Evolutionary conservation across 2,797 vertebrate species (phyloP), one percentile per base, ranked within the genome.

Genomic region (Artibeus lituratus): DNA sequence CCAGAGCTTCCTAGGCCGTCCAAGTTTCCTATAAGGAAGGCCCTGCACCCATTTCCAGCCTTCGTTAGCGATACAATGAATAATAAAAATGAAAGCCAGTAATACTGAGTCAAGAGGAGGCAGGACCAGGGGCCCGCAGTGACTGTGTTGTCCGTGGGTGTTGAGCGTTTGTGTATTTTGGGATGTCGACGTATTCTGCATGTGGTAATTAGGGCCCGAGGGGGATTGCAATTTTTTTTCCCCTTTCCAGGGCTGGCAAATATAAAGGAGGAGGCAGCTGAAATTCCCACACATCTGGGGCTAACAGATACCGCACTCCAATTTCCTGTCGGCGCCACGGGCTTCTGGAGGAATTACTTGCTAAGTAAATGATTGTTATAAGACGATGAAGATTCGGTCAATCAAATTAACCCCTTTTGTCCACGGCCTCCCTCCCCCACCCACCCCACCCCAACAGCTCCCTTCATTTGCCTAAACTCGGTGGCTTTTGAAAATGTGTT

Each of bases 331-430:
- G 97, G 98, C 94, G 92, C 97, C 98, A 94, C 97, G 96, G 98
- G 89, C 97, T 98, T 98, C 98, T 98, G 95, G 97, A 78, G 93
- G 98, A 98, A 98, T 98, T 96, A 98, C 98, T 98, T 97, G 98
- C 98, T 98, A 98, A 99, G 98, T 98, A 98, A 99, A 98, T 98
- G 98, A 98, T 98, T 98, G 98, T 98, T 98, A 95, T 98, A 98
- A 98, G 97, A 97, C 98, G 97, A 97, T 97, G 98, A 98, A 98
- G 98, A 98, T 98, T 98, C 98, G 98, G 98, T 98, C 98, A 98
- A 98, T 99, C 98, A 98, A 98, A 99, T 99, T 98, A 99, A 98
- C 98, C 98, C 98, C 98, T 98, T 99, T 99, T 98, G 98, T 98
- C 96, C 97, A 19, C 72, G 7, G 55, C 95, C 95, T 53, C 87